These are phyloP conservation scores for Aphidius gifuensis DNA, from an alignment of 1,140 invertebrate genomes.

Conservation along the genomic window DNA sequence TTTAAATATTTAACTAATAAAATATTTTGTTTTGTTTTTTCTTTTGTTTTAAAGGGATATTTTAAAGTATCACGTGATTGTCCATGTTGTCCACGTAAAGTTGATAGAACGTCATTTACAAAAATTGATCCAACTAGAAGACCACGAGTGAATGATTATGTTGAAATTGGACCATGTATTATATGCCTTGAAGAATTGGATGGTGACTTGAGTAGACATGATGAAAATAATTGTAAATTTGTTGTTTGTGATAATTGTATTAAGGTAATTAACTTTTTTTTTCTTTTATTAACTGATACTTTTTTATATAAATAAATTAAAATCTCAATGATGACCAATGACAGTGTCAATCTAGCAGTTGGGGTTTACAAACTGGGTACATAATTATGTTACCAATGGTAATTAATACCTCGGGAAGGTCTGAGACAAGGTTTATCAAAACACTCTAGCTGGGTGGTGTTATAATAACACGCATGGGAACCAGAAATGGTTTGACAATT, in stretches of 20 bases:
- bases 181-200: conserved; percentile 67
- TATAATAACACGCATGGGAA: conserved; percentile 47
- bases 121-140: conserved; percentile 47
- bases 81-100: conserved; percentile 39
- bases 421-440: conserved; percentile 48
- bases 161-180: conserved; percentile 52
- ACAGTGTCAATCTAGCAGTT: conserved; percentile 54
- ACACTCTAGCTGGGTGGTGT: conserved; percentile 50
- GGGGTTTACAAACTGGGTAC: conserved; percentile 46
- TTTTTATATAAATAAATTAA: neutral
- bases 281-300: neutral
- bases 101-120: conserved; percentile 41
- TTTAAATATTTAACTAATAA: neutral
- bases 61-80: conserved; percentile 34
- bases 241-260: conserved; percentile 63
- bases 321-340: conserved; percentile 50
- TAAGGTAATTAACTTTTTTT: conserved; percentile 52
- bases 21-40: neutral
- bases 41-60: no score
- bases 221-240: conserved; percentile 56
- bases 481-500: conserved; percentile 51
- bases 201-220: conserved; percentile 59
- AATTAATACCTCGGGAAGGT: conserved; percentile 51
- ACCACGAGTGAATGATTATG: conserved; percentile 28
- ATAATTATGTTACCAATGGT: conserved; percentile 30